Base-by-base conservation (phyloP, 2,888 invertebrate species). In the Glyphotaelius pellucidus region DNA sequence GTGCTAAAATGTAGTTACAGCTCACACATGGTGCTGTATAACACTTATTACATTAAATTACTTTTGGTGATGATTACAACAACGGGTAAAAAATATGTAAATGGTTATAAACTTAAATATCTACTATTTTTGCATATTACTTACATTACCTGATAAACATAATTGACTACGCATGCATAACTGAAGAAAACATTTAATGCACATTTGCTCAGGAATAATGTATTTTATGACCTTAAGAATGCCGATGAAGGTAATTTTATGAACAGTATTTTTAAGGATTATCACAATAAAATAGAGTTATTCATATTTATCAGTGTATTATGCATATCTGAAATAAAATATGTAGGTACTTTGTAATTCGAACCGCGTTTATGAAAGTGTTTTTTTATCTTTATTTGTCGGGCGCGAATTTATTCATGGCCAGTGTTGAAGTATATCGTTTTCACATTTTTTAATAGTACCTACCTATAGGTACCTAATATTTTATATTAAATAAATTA, bases 231-330 rank as follows among this genome's bases (percentile, higher is more conserved):
- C 83, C 35, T 67, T 19, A 52, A 52, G 52, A 52, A 52, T 67
- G 67, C 87, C 35, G 67, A 87, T 87, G 52, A 67, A 87, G 19
- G 15, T 30, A 31, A 87, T 67, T 67, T 67, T 25, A 67, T 67
- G 25, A 25, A 67, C 67, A 67, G 25, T 25, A 25, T 52, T 30
- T 67, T n/a, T 31, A 31, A 87, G 87, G 67, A 87, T 52, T n/a
- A 52, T 31, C 3, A 30, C 52, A 47, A 87, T 67, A 19, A 87
- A 30, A 12, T n/a, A 0, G 7, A 67, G 67, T 67, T 67, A 67
- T 3, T 67, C n/a, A n/a, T 67, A n/a, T 3, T 67, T n/a, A 67
- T 67, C 25, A 25, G 25, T n/a, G 25, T 25, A 67, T 67, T 25
- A 67, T n/a, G 9, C 25, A n/a, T 67, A 67, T 67, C 25, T 25